Base-by-base conservation (phyloP, 2,797 vertebrate species). In the Pangasius krempfi region DNA sequence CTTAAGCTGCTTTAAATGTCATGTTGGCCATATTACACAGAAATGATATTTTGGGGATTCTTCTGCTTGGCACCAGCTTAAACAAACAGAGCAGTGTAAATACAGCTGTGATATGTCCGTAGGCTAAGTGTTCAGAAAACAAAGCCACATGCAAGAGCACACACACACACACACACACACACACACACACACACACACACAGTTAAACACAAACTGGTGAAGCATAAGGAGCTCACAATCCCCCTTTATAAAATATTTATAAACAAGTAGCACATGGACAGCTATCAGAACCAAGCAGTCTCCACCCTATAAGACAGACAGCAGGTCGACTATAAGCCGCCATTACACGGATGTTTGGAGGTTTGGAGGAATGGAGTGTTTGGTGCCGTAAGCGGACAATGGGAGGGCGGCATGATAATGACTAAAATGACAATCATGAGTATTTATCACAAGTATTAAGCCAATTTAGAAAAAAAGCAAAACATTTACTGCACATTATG, bases 21-120 rank as follows among this genome's bases (percentile, higher is more conserved):
- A 68, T 1, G 62, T 30, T 66, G 81, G 10, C 22, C 56, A 47
- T 47, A 83, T 56, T 54, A 37, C 33, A 72, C 3, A 76, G 47
- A 84, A 50, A 66, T 33, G 37, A 33, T 56, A 54, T 56, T 68
- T 44, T 22, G 20, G 33, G 70, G 14, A 44, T 52, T 70, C 37
- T 64, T 66, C 27, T n/a, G 27, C 56, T 85, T 73, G 66, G 50
- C 30, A 52, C 47, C n/a, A 22, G 85, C 14, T 80, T 68, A 44
- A 58, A 84, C 27, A 86, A 84, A 87, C 80, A 83, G 79, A 40
- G 56, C 62, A 27, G 85, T n/a, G n/a, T 54, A 75, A 84, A 84
- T 73, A 73, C 52, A 82, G 70, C 13, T 44, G 50, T 60, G 66
- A 50, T 88, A 37, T 40, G 44, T n/a, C 68, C 18, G 33, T 52